Evolutionary conservation across 2,113 vertebrate genomes (phyloP).

Genomic region (Astur gentilis): DNA sequence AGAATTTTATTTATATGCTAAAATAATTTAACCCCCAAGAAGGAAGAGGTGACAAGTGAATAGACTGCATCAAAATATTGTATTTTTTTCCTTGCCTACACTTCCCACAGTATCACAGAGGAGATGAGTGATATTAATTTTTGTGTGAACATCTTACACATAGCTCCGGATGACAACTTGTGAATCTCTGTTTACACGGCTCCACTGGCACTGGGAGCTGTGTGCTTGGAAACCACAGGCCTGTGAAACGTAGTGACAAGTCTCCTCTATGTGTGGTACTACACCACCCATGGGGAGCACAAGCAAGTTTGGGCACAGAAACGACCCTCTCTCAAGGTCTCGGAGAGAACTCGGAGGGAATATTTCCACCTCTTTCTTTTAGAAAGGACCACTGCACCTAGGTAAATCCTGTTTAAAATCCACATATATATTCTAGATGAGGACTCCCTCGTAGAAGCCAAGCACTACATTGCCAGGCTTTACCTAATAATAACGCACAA

Average conservation of each 20-base stretch:
- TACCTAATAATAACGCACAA: neutral
- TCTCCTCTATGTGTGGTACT: neutral
- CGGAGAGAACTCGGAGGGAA: neutral
- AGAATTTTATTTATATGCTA: neutral
- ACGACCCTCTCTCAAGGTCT: neutral
- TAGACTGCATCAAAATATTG: neutral
- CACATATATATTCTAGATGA: neutral
- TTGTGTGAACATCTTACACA: neutral
- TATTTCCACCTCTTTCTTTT: neutral
- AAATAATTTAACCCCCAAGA: neutral
- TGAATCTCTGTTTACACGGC: neutral
- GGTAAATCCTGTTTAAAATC: neutral
- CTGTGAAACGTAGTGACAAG: neutral
- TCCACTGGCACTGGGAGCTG: neutral
- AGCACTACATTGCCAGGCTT: neutral
- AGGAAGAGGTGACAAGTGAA: neutral
- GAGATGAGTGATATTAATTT: neutral
- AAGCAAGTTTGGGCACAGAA: neutral
- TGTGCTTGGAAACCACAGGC: neutral
- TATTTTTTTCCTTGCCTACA: neutral
- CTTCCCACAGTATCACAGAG: neutral
- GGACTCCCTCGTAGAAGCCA: neutral
- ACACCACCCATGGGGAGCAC: rapidly evolving
- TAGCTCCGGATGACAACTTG: neutral
- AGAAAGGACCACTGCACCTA: neutral